phyloP scores from a whole-genome alignment of 1,140 invertebrate genomes.

The Magallana gigas region DNA sequence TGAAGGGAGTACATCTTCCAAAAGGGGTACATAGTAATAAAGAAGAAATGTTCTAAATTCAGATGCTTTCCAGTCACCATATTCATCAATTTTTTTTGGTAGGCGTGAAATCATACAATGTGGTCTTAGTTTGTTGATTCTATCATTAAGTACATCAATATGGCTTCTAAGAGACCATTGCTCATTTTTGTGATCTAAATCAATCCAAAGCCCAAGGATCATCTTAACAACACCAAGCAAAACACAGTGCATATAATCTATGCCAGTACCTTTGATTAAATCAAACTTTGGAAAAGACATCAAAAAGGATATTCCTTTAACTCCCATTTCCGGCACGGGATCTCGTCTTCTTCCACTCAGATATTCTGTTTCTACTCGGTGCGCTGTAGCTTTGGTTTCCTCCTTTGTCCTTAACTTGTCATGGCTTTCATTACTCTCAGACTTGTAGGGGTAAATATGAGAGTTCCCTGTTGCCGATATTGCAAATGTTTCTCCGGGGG shows the following conservation, averaged over 20 bases:
- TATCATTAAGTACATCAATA: conserved; percentile 38
- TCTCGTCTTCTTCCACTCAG: conserved; percentile 20
- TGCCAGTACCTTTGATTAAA: conserved; percentile 22
- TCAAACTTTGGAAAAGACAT: conserved; percentile 31
- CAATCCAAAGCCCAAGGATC: conserved; percentile 42
- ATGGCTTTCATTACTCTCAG: conserved; percentile 8
- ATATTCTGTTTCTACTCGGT: not conserved
- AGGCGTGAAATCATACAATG: conserved; percentile 26
- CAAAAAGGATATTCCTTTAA: conserved; percentile 40
- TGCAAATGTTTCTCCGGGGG: conserved; percentile 22
- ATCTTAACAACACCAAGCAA: conserved; percentile 27
- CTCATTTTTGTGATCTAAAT: conserved; percentile 37
- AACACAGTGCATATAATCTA: conserved; percentile 50
- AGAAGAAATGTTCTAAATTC: conserved; percentile 49
- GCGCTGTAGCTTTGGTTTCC: conserved; percentile 5
- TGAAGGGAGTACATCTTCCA: conserved; percentile 31
- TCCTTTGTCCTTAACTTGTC: not conserved
- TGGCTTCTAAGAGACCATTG: conserved; percentile 33
- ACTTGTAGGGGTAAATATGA: conserved; percentile 36
- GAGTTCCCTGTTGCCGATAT: conserved; percentile 31
- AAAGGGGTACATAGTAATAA: conserved; percentile 39
- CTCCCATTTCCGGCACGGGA: conserved; percentile 39
- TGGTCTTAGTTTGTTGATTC: conserved; percentile 18
- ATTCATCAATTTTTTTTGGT: conserved; percentile 37
- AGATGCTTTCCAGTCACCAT: conserved; percentile 46